A percentile compares a stretch with the other conserved stretches of the same genome.
Evolutionary conservation across 2,888 invertebrate genomes (phyloP).

Genomic region (Pachliopta kotzebuea): DNA sequence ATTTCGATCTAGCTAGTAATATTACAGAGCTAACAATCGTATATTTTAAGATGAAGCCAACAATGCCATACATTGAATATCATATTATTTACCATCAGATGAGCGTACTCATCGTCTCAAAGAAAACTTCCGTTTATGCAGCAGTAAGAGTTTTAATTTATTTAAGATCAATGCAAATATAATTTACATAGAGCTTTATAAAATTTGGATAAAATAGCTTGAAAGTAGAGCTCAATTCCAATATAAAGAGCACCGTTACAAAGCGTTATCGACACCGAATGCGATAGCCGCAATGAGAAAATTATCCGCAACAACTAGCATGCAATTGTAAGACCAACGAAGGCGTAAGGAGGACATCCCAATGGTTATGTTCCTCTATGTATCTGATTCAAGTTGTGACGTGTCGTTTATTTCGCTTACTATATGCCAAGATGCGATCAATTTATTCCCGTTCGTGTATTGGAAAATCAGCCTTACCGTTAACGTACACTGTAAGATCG

Average conservation of each 20-base stretch:
- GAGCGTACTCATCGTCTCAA: too few species aligned
- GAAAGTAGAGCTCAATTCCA: constrained; percentile 63
- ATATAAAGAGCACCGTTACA: constrained; percentile 69
- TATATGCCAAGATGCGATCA: constrained; percentile 58
- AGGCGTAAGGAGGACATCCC: constrained; percentile 68
- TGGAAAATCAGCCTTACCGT: constrained; percentile 29
- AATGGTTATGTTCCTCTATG: constrained; percentile 72
- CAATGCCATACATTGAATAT: too few species aligned
- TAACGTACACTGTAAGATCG: constrained; percentile 8
- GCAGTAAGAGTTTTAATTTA: too few species aligned
- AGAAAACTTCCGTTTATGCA: too few species aligned
- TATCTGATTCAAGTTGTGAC: constrained; percentile 73
- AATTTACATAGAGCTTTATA: constrained; percentile 6
- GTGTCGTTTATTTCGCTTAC: constrained; percentile 66
- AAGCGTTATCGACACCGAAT: constrained; percentile 67
- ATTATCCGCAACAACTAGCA: constrained; percentile 58
- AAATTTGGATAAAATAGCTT: constrained; percentile 46
- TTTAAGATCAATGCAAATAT: constrained; percentile 3
- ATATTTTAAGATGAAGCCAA: too few species aligned
- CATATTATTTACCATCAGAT: too few species aligned
- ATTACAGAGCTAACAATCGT: too few species aligned
- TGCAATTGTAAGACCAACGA: constrained; percentile 50
- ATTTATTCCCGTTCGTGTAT: constrained; percentile 60
- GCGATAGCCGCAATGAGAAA: constrained; percentile 74
- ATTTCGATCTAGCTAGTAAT: too few species aligned